phyloP scores from a whole-genome alignment of 1,140 invertebrate species.

The Varroa destructor region DNA sequence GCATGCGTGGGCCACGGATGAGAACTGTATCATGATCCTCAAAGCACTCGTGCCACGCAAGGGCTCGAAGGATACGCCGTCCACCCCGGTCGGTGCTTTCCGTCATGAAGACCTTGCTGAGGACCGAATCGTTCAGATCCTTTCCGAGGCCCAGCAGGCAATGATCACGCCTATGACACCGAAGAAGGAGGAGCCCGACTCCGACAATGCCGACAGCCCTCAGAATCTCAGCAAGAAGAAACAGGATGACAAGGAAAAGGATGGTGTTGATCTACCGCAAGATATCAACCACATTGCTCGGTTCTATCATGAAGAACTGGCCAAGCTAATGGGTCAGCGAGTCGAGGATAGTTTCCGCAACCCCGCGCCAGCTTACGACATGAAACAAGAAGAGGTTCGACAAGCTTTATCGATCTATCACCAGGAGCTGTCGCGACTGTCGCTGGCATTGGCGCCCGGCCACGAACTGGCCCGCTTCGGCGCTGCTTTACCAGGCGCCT shows the following conservation, averaged over 20 bases:
- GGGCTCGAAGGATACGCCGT: slow-evolving; percentile 50
- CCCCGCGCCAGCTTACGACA: slow-evolving; percentile 41
- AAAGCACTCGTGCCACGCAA: slow-evolving; percentile 96
- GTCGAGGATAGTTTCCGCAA: slow-evolving; percentile 34
- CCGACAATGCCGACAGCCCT: slow-evolving; percentile 19
- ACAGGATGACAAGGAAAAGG: slow-evolving; percentile 37
- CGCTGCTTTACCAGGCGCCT: slow-evolving; percentile 29
- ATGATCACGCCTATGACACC: slow-evolving; percentile 38
- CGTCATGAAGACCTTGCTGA: slow-evolving; percentile 48
- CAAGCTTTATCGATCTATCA: slow-evolving; percentile 80
- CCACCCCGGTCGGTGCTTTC: slow-evolving; percentile 33
- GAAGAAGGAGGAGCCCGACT: slow-evolving; percentile 28
- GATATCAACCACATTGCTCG: slow-evolving; percentile 71
- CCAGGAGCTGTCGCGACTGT: slow-evolving; percentile 71
- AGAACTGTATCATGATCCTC: slow-evolving; percentile 85
- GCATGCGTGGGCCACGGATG: slow-evolving; percentile 97
- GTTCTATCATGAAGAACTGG: slow-evolving; percentile 89
- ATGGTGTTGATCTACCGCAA: slow-evolving; percentile 86
- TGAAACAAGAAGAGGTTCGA: slow-evolving; percentile 69
- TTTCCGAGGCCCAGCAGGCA: slow-evolving; percentile 60
- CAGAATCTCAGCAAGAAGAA: slow-evolving; percentile 59
- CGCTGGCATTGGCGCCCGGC: slow-evolving; percentile 29
- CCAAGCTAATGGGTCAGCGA: slow-evolving; percentile 64
- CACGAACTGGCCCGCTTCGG: slow-evolving; percentile 31
- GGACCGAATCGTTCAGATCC: slow-evolving; percentile 80